Evolutionary conservation across 2,113 vertebrate species (phyloP).

Genomic region (Emydura subglobosa): DNA sequence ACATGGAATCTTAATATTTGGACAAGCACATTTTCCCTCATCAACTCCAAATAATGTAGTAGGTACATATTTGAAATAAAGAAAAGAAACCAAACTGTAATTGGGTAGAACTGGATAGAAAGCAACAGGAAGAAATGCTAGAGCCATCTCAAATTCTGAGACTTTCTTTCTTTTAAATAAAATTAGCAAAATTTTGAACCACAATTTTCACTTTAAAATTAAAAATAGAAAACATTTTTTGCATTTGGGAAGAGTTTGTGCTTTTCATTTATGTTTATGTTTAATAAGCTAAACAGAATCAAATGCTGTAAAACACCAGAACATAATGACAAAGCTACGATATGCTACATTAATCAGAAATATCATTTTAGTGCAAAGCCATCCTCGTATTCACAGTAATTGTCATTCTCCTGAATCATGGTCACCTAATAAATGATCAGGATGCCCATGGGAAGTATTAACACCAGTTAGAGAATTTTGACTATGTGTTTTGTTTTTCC

Average conservation of each 20-base stretch:
- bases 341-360: neutral
- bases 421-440: neutral
- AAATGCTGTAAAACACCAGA: neutral
- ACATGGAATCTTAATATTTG: neutral
- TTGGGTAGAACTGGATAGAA: neutral
- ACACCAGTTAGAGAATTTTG: neutral
- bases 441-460: neutral
- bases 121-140: neutral
- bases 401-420: neutral
- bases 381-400: neutral
- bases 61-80: neutral
- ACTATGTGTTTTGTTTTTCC: neutral
- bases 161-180: neutral
- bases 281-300: neutral
- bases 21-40: accelerated
- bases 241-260: neutral
- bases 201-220: neutral
- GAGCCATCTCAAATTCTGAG: neutral
- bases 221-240: neutral
- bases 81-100: neutral
- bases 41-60: neutral
- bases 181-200: neutral
- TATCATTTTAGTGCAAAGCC: neutral
- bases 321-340: neutral
- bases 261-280: neutral